Evolutionary conservation across 2,888 invertebrate genomes (phyloP).

Genomic region (Ormia ochracea): DNA sequence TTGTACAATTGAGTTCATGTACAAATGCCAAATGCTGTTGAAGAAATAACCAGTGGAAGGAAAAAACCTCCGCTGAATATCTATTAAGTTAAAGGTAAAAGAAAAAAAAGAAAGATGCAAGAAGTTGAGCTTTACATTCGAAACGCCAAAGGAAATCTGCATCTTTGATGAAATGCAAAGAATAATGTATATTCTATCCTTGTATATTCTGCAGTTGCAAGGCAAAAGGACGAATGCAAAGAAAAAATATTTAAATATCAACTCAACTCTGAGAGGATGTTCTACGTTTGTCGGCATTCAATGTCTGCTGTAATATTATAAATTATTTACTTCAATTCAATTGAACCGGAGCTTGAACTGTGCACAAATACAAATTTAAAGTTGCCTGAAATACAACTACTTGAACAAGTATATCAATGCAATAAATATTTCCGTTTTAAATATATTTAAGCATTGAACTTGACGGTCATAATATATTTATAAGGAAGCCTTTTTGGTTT

Average conservation of each 20-base stretch:
- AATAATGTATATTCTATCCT: not conserved
- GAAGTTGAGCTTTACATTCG: conserved; percentile 41
- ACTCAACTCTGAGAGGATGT: conserved; percentile 42
- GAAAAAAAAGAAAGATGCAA: conserved; percentile 1
- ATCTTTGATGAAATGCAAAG: conserved; percentile 53
- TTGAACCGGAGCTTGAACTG: conserved; percentile 16
- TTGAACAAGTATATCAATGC: conserved; percentile 27
- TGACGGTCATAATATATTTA: conserved; percentile 47
- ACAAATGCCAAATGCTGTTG: conserved; percentile 50
- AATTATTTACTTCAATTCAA: conserved; percentile 52
- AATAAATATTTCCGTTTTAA: conserved; percentile 43
- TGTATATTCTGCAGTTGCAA: conserved; percentile 1
- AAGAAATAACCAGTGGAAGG: not conserved
- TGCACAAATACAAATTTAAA: not conserved
- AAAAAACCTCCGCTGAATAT: conserved; percentile 22
- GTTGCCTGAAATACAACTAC: not conserved
- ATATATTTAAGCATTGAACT: conserved; percentile 55
- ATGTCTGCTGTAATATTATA: conserved; percentile 45
- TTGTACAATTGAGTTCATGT: conserved; percentile 44
- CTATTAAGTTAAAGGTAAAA: conserved; percentile 4
- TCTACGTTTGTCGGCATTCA: conserved; percentile 31
- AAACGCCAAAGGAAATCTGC: conserved; percentile 54
- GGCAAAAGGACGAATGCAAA: conserved; percentile 11
- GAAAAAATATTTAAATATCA: conserved; percentile 55
- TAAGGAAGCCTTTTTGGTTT: not conserved